Evolutionary conservation across 2,888 invertebrate genomes (phyloP).

Genomic region (Drosophila atripex): DNA sequence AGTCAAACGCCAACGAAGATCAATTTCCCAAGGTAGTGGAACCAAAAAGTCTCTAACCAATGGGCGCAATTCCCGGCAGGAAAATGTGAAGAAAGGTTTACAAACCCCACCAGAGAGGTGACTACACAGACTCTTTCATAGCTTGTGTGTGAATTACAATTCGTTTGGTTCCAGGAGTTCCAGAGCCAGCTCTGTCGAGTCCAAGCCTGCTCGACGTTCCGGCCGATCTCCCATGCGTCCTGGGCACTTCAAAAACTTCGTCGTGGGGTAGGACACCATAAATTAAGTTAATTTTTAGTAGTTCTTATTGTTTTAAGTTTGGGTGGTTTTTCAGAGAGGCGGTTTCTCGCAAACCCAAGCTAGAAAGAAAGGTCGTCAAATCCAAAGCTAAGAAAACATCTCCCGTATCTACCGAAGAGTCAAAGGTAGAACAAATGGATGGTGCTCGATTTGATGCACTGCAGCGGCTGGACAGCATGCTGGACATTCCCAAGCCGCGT

Average conservation of each 20-base stretch:
- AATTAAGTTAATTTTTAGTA: background rate
- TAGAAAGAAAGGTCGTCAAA: background rate
- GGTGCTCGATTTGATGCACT: constrained; percentile 20
- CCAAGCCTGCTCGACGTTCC: constrained; percentile 49
- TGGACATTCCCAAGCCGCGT: constrained; percentile 47
- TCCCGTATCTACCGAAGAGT: background rate
- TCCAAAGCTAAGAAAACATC: background rate
- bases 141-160: background rate
- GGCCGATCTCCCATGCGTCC: constrained; percentile 48
- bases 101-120: constrained; percentile 36
- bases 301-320: background rate
- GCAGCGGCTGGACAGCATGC: constrained; percentile 35
- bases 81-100: background rate
- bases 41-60: background rate
- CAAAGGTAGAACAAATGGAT: constrained; percentile 29
- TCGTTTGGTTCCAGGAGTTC: constrained; percentile 7
- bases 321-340: constrained; percentile 9
- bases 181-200: constrained; percentile 39
- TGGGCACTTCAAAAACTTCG: constrained; percentile 39
- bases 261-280: constrained; percentile 35
- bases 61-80: background rate
- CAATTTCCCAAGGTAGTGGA: constrained; percentile 48
- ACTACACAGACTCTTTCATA: background rate
- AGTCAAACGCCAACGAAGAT: constrained; percentile 48
- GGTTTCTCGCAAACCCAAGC: background rate